Conservation (phyloP, 2,797 vertebrate genomes). For the Fistularia commersonii region DNA sequence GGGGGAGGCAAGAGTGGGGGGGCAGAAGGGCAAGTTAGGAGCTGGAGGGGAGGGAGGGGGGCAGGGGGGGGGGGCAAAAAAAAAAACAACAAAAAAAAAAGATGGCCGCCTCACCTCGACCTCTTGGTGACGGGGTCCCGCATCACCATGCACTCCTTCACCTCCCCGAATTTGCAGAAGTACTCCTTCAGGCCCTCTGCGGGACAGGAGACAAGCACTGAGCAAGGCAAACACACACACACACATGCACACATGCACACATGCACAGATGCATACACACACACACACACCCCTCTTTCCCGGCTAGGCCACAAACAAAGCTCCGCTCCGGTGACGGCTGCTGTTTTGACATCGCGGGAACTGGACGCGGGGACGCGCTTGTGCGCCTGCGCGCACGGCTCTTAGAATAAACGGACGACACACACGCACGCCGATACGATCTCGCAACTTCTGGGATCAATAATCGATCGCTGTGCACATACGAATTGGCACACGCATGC, state of each 20-base stretch:
- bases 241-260: too few relatives aligned
- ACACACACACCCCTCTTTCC: too few relatives aligned
- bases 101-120: constrained; percentile 87
- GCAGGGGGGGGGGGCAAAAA: not conserved
- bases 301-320: constrained; percentile 51
- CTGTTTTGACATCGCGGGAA: constrained; percentile 31
- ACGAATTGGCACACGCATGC: too few relatives aligned
- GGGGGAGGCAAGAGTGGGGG: constrained; percentile 26
- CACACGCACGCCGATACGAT: constrained; percentile 8
- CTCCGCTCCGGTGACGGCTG: constrained; percentile 31
- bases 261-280: too few relatives aligned
- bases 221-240: too few relatives aligned
- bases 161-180: constrained; percentile 95
- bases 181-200: constrained; percentile 95
- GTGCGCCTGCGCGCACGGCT: constrained; percentile 18
- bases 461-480: too few relatives aligned
- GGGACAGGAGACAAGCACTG: constrained; percentile 54
- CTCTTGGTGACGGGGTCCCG: constrained; percentile 94
- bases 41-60: constrained; percentile 46
- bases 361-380: not conserved
- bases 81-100: constrained; percentile 2
- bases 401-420: constrained; percentile 44
- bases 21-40: constrained; percentile 49
- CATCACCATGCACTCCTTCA: constrained; percentile 98
- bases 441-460: constrained; percentile 34